Evolutionary conservation across 1,140 invertebrate species (phyloP), one percentile per base, ranked within the genome.

Genomic region (Drosophila carrolli): DNA sequence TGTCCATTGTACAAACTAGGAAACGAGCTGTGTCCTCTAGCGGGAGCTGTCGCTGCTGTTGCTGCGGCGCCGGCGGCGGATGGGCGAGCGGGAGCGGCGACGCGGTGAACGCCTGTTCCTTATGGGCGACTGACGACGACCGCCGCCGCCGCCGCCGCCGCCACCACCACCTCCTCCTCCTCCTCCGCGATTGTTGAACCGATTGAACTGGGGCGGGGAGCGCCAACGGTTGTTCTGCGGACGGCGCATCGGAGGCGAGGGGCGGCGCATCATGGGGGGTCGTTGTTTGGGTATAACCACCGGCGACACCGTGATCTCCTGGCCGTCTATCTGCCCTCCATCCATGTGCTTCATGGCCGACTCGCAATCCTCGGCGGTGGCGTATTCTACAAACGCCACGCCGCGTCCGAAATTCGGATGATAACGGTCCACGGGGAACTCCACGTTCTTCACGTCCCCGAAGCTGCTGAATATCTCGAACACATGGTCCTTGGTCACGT

Each of bases 321-420:
- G 97, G 14, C 98, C 98, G 94, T 97, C 96, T 77, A 97, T 96
- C 93, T 97, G 96, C 37, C 96, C 98, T 92, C 98, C 98, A 94
- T 99, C 98, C 98, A 99, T 99, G 84, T 99, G 97, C 93, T 99
- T 99, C 95, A 99, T 98, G 0, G 98, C 98, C 93, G 98, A 98
- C 93, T 99, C 98, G 37, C 98, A 98, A 93, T 99, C 98, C 84
- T 99, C 98, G 1, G 97, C 93, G 63, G 95, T 98, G 75, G 96
- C 96, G 93, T 97, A 99, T 86, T 99, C 98, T 7, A 99, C 96
- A 92, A 99, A 99, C 7, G 97, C 98, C 94, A 97, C 98, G 13
- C 98, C 98, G 29, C 96, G 94, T 23, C 97, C 96, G 74, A 98
- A 94, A 90, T 97, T 95, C 0, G 96, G 95, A 93, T 99, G 98